Evolutionary conservation across 1,140 invertebrate species (phyloP), one percentile per base, ranked within the genome.

Genomic region (Octopus bimaculoides): DNA sequence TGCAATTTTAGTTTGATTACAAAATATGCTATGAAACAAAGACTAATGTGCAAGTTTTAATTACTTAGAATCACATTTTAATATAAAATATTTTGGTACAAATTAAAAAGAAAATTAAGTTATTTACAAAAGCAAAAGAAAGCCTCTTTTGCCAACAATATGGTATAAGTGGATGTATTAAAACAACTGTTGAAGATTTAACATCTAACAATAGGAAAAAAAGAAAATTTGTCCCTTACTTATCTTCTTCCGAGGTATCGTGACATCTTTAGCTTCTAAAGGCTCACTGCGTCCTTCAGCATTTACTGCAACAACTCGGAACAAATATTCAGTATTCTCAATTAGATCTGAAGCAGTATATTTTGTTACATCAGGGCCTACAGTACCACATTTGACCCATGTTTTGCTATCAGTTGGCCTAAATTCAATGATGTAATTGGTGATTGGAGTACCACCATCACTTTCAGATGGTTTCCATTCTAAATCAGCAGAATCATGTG

Each of bases 391-490:
- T 26, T 82, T 83, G 4, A 76, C 82, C 81, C 82, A 89, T 9
- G 83, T 78, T 56, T 54, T 83, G 82, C 52, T 78, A 61, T 55
- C 79, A 80, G 83, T 80, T 69, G 99, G 26, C 91, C 86, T 97
- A 96, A 97, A 97, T 89, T 98, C 97, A 20, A 98, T 94, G 52
- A 94, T 91, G 86, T 98, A 99, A 88, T 96, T 94, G 0, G 95
- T 95, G n/a, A 99, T 93, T 9, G 97, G 97, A 83, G 95, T 95
- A 80, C 98, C 98, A 84, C 98, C 98, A 90, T 98, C 94, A 89
- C 99, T 97, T 82, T 92, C 91, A 14, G 98, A 97, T 87, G 95
- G 93, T 86, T 95, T 94, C 98, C 98, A 99, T 9, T 93, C 92
- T 17, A 99, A 89, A 94, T 66, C 97, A 93, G 66, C 94, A 92